These are phyloP conservation scores for Urophycis tenuis DNA, from an alignment of 2,797 vertebrate genomes.

Conservation along the genomic window DNA sequence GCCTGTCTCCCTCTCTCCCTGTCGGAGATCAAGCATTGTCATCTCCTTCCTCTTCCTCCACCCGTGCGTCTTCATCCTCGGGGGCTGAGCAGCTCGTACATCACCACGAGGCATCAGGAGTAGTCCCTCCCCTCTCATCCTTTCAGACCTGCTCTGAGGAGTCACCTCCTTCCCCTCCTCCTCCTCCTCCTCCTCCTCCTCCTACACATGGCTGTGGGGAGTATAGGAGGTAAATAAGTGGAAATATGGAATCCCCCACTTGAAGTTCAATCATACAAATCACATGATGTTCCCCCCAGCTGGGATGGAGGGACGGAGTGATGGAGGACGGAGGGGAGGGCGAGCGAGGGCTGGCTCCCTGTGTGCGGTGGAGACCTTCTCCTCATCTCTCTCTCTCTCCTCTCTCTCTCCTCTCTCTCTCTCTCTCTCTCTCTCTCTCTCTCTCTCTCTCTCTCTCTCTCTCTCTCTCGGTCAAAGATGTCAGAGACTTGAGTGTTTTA, in stretches of 20 bases:
- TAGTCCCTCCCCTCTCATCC: background rate
- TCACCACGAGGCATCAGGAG: background rate
- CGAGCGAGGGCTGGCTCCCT: too few species aligned
- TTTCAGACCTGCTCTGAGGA: background rate
- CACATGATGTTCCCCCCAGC: too few species aligned
- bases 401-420: conserved; percentile 1
- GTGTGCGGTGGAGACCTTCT: background rate
- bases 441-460: background rate
- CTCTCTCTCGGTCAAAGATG: background rate
- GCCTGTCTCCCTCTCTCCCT: background rate
- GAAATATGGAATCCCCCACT: background rate
- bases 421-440: background rate
- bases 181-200: background rate
- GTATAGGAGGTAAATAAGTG: too few species aligned
- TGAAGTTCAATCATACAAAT: background rate
- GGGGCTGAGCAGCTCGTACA: background rate
- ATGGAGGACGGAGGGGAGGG: too few species aligned
- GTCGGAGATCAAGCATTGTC: background rate
- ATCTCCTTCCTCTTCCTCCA: background rate
- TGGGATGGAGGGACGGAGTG: background rate
- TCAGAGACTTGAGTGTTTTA: background rate
- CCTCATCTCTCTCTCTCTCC: background rate
- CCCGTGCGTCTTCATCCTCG: too few species aligned
- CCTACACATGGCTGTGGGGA: background rate
- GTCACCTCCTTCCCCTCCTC: background rate